A percentile compares a stretch with the other conserved stretches of the same genome.
These are phyloP conservation scores for Lycia hirtaria DNA, from an alignment of 2,888 invertebrate genomes.

Conservation along the genomic window DNA sequence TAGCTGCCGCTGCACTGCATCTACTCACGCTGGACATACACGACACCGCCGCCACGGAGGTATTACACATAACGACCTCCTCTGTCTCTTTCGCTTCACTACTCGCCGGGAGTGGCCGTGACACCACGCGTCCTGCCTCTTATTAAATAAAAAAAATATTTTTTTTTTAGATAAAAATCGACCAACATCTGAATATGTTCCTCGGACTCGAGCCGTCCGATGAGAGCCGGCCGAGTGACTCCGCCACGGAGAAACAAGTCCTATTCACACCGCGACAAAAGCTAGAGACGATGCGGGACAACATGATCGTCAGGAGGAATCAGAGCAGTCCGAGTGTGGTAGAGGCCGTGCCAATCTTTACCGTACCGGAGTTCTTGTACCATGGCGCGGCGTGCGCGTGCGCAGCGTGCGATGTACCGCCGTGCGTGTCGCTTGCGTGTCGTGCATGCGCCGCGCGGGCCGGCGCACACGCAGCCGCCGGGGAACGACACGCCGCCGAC, in stretches of 20 bases:
- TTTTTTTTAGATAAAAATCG: conserved; percentile 60
- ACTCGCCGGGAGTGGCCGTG: background rate
- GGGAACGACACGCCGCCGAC: conserved; percentile 62
- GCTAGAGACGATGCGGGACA: conserved; percentile 67
- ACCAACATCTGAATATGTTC: conserved; percentile 66
- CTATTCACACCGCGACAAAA: conserved; percentile 49
- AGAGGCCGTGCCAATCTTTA: conserved; percentile 49
- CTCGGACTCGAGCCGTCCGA: conserved; percentile 58
- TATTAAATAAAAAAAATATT: background rate
- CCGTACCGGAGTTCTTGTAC: conserved; percentile 56
- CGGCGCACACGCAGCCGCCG: no score
- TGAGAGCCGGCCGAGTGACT: conserved; percentile 42
- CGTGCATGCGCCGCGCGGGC: no score
- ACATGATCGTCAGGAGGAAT: conserved; percentile 47
- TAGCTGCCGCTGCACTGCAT: no score
- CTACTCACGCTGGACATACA: conserved; percentile 33
- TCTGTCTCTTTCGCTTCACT: background rate
- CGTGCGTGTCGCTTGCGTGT: no score
- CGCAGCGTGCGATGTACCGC: conserved; percentile 60
- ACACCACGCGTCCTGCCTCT: no score
- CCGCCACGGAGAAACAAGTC: conserved; percentile 42
- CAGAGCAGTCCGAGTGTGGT: conserved; percentile 55
- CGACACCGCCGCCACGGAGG: conserved; percentile 23
- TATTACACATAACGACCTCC: background rate
- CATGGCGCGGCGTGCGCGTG: conserved; percentile 60